These are phyloP conservation scores for Oreochromis grahami DNA, from an alignment of 2,797 vertebrate species.

Conservation along the genomic window DNA sequence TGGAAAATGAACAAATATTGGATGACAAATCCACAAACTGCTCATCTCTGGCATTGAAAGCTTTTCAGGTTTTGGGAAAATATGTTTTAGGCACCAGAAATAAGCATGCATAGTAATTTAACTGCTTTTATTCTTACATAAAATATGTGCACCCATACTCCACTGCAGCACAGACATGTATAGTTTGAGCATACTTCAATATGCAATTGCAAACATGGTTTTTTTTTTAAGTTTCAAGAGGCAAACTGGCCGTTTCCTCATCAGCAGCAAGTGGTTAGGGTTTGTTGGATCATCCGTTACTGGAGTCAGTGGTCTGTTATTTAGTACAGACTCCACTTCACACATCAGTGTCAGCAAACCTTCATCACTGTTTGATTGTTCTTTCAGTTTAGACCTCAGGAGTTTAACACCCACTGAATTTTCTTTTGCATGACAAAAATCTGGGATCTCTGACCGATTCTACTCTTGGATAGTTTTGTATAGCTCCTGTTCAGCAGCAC, in stretches of 20 bases:
- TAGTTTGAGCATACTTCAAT: neutral
- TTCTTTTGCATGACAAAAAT: neutral
- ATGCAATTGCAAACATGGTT: neutral
- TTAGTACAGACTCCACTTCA: neutral
- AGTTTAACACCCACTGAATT: neutral
- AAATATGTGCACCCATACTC: fast-evolving
- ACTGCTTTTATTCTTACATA: neutral
- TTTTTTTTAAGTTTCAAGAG: neutral
- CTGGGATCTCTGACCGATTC: fast-evolving
- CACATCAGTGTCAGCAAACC: neutral
- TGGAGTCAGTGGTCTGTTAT: neutral
- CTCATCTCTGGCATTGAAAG: neutral
- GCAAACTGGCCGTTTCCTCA: neutral
- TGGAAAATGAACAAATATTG: neutral
- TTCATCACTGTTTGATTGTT: neutral
- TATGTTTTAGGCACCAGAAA: neutral
- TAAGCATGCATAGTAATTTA: neutral
- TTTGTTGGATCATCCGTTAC: neutral
- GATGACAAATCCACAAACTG: neutral
- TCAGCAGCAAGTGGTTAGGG: neutral
- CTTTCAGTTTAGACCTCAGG: neutral
- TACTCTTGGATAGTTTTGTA: neutral
- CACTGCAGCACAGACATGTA: neutral
- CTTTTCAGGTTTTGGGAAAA: neutral
- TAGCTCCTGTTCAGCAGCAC: neutral